Evolutionary conservation across 2,888 invertebrate genomes (phyloP), one percentile per base, ranked within the genome.

Genomic region (Syrista parreyssii): DNA sequence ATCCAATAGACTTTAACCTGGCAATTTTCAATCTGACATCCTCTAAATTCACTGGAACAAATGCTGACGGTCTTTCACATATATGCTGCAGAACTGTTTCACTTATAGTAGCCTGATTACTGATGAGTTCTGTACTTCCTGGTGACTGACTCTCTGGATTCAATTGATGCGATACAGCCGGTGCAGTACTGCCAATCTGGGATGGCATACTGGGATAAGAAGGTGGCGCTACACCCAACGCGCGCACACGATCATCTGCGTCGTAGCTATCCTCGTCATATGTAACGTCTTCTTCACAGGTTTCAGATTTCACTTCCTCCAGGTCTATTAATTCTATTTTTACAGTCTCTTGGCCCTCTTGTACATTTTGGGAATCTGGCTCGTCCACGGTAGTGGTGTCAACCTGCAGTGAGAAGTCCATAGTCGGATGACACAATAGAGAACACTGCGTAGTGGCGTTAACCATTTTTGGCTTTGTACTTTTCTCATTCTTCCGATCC

Each of bases 1-100:
- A 91, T 11, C 91, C 91, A 74, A 91, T 91, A 0, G 91, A 88
- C 68, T 90, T 83, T 9, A 91, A 80, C n/a, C 87, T 84, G 9
- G 88, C 87, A 69, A 90, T 87, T 76, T 88, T 83, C 15, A 86
- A 68, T 73, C 86, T 87, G 36, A 83, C 87, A 35, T 89, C 86
- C 2, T 85, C 80, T 31, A 73, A 15, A 74, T 88, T 86, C n/a
- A 91, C 90, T 55, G 91, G 88, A 9, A 87, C 91, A 76, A 91
- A 91, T 4, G 91, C 91, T 4, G 91, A 90, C 11, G 74, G 76
- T 76, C 74, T 73, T 12, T 69, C 35, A 15, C 68, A 40, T 36
- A 73, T 73, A 33, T 80, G 36, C 36, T 15, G n/a, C 15, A 76
- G 11, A 36, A 35, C 15, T 11, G 12, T 74, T 11, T 35, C 34